phyloP scores from a whole-genome alignment of 2,888 invertebrate genomes.

The Copidosoma aretas region DNA sequence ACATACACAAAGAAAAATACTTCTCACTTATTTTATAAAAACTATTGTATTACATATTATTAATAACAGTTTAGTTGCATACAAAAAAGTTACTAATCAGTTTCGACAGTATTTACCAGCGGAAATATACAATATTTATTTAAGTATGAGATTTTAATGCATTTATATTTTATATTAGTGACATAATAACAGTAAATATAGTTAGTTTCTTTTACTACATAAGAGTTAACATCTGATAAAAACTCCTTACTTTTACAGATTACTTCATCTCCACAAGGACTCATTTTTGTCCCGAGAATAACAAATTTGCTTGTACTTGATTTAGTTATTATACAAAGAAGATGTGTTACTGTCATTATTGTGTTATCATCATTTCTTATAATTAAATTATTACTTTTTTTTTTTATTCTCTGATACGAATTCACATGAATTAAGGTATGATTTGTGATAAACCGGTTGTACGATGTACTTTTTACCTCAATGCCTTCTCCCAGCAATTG shows the following conservation, averaged over 20 bases:
- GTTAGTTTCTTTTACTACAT: neutral
- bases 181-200: neutral
- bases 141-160: neutral
- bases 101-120: neutral
- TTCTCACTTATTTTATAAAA: too few species aligned
- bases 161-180: neutral
- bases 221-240: neutral
- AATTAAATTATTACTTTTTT: neutral
- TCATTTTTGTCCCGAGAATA: neutral
- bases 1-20: too few species aligned
- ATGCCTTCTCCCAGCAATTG: neutral
- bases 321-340: neutral
- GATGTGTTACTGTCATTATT: neutral
- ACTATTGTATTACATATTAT: too few species aligned
- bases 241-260: neutral
- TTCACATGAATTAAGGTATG: neutral
- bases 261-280: neutral
- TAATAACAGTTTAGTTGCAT: too few species aligned
- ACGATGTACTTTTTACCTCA: neutral
- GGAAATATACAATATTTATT: neutral
- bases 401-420: neutral
- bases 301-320: neutral
- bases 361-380: neutral
- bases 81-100: too few species aligned
- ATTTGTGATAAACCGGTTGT: neutral